Base-by-base conservation (phyloP, 1,140 invertebrate species). In the Conus betulinus region DNA sequence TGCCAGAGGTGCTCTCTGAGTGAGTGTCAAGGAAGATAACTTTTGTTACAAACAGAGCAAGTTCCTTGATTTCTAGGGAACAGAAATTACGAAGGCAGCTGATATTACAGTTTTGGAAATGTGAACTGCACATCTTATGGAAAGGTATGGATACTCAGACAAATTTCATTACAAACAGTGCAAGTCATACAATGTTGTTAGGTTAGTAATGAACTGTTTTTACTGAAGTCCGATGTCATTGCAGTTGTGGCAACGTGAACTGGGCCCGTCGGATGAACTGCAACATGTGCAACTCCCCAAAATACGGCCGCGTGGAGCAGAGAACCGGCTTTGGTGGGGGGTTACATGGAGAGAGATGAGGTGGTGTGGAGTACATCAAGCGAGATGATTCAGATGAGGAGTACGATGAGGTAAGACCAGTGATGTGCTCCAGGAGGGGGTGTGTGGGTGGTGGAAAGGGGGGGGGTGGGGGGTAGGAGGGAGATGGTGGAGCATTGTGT, bases 261-360 rank as follows among this genome's bases (percentile, higher is more conserved):
- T 99, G 99, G 99, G 99, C 99, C 20, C 96, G 99, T 88, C 96
- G 99, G 79, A 97, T 97, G 92, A 98, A 98, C 84, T 99, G 99
- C 95, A 99, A 99, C 95, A 98, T 99, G 96, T 99, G 99, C 95
- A 99, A 99, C 96, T 98, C 99, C 3, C 98, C 99, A 3, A 99
- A 99, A 95, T 96, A 94, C 92, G 94, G 93, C n/a, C 92, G 93
- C 89, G 95, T 93, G 15, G 94, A 94, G 88, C 91, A 93, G 90
- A 93, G 93, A 83, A 95, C 94, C 84, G 94, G 95, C 20, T 94
- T 93, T 93, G 95, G 95, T 52, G 95, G 95, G 71, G 39, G 95
- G 95, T 7, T 95, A 93, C 88, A 94, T 95, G 93, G 95, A 95
- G 84, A 90, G 95, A 90, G 94, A 95, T 91, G 94, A 95, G 89